A percentile compares a stretch with the other conserved stretches of the same genome.
Evolutionary conservation across 2,888 invertebrate genomes (phyloP).

Genomic region (Serrognathus titanus): DNA sequence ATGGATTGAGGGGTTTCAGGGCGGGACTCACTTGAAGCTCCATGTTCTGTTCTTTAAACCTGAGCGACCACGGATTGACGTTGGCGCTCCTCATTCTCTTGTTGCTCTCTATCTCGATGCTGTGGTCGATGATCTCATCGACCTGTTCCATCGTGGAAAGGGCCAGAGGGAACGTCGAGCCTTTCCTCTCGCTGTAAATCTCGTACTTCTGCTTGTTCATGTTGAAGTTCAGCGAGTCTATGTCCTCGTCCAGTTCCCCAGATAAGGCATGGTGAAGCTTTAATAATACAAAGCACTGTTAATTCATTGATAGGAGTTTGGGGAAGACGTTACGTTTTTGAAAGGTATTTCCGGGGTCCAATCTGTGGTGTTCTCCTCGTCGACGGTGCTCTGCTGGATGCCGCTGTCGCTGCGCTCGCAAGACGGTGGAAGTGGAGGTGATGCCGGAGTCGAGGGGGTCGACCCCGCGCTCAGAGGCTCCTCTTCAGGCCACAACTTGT

Average conservation of each 20-base stretch:
- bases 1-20: no score
- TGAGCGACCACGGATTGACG: constrained; percentile 81
- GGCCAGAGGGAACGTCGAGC: constrained; percentile 36
- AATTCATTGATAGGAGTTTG: background rate
- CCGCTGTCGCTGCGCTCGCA: constrained; percentile 47
- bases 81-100: constrained; percentile 83
- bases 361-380: constrained; percentile 76
- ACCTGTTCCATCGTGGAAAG: constrained; percentile 53
- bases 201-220: constrained; percentile 51
- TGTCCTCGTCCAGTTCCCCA: constrained; percentile 43
- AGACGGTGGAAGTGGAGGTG: constrained; percentile 30
- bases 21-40: constrained; percentile 65
- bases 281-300: constrained; percentile 9
- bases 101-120: constrained; percentile 86
- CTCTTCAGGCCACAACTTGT: constrained; percentile 46
- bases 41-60: constrained; percentile 76
- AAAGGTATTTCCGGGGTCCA: constrained; percentile 93
- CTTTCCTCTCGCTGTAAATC: constrained; percentile 31
- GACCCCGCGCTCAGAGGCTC: constrained; percentile 37
- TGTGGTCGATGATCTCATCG: constrained; percentile 78
- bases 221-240: constrained; percentile 39
- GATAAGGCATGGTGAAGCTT: constrained; percentile 44
- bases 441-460: constrained; percentile 41
- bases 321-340: constrained; percentile 66
- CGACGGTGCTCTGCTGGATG: constrained; percentile 54